A percentile compares a stretch with the other conserved stretches of the same genome.
Evolutionary conservation across 2,797 vertebrate genomes (phyloP).

Genomic region (Poeciliopsis presidionis): DNA sequence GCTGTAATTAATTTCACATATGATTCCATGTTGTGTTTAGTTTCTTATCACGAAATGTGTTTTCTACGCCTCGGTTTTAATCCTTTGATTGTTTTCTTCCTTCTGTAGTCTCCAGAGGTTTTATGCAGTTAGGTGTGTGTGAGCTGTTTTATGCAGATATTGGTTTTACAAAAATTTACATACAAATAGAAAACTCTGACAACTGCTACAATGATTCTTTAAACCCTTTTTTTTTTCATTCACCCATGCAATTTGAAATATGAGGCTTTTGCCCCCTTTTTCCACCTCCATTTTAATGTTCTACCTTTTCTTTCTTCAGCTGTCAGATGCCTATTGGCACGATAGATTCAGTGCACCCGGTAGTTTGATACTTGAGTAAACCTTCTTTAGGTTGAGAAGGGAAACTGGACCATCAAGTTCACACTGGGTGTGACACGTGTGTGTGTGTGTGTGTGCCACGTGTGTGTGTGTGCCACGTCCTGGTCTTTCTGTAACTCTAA

Average conservation of each 20-base stretch:
- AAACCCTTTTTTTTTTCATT: slow-evolving; percentile 22
- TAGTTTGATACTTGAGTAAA: slow-evolving; percentile 17
- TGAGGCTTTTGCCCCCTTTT: slow-evolving; percentile 23
- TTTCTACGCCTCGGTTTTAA: slow-evolving; percentile 9
- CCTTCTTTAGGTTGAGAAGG: slow-evolving; percentile 8
- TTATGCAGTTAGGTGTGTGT: slow-evolving; percentile 9
- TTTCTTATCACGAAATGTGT: slow-evolving; percentile 22
- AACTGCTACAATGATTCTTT: slow-evolving; percentile 32
- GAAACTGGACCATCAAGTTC: slow-evolving; percentile 54
- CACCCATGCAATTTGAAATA: slow-evolving; percentile 42
- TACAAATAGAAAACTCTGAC: slow-evolving; percentile 58
- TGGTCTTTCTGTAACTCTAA: slow-evolving; percentile 21
- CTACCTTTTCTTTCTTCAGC: background rate
- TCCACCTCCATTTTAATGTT: background rate
- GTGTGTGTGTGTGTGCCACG: background rate
- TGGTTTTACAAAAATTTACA: slow-evolving; percentile 49
- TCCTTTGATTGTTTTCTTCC: slow-evolving; percentile 14
- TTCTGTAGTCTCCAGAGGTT: slow-evolving; percentile 1
- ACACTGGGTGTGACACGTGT: slow-evolving; percentile 24
- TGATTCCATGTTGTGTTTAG: slow-evolving; percentile 6
- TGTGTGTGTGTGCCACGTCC: slow-evolving; percentile 34
- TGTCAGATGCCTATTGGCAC: slow-evolving; percentile 20
- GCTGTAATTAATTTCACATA: slow-evolving; percentile 19
- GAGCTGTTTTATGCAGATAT: slow-evolving; percentile 41
- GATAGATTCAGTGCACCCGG: slow-evolving; percentile 2